Percentiles rank a stretch among this genome's conserved stretches.
These are phyloP conservation scores for Sorex maritimensis DNA, from an alignment of 2,797 vertebrate genomes.

Conservation along the genomic window DNA sequence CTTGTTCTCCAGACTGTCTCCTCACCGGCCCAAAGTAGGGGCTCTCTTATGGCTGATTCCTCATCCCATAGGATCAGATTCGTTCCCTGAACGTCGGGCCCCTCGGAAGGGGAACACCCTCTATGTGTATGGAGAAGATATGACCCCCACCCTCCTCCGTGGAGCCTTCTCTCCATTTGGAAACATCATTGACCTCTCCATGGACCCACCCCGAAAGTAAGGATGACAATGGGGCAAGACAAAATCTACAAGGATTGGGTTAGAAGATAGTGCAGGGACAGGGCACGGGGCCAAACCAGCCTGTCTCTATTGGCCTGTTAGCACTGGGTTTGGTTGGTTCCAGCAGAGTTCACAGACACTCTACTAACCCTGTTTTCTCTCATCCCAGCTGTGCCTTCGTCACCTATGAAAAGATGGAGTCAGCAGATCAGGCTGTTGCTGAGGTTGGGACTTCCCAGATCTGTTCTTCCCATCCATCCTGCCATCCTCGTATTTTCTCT, in stretches of 20 bases:
- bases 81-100: constrained; percentile 94
- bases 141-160: constrained; percentile 94
- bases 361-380: constrained; percentile 65
- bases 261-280: background rate
- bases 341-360: background rate
- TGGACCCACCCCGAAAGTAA: constrained; percentile 96
- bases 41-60: background rate
- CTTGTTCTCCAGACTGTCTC: background rate
- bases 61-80: constrained; percentile 93
- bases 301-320: background rate
- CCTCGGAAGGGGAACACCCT: constrained; percentile 96
- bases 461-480: background rate
- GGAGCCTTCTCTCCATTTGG: constrained; percentile 94
- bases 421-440: constrained; percentile 95
- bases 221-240: background rate
- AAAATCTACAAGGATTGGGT: background rate
- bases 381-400: constrained; percentile 95
- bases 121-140: constrained; percentile 95
- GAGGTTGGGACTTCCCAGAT: constrained; percentile 91
- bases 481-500: constrained; percentile 14
- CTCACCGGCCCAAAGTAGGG: too few relatives aligned
- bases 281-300: background rate
- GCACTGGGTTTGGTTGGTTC: background rate
- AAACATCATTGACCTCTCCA: constrained; percentile 96
- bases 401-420: constrained; percentile 98